These are phyloP conservation scores for Pristiophorus japonicus DNA, from an alignment of 2,113 vertebrate species.

Conservation along the genomic window DNA sequence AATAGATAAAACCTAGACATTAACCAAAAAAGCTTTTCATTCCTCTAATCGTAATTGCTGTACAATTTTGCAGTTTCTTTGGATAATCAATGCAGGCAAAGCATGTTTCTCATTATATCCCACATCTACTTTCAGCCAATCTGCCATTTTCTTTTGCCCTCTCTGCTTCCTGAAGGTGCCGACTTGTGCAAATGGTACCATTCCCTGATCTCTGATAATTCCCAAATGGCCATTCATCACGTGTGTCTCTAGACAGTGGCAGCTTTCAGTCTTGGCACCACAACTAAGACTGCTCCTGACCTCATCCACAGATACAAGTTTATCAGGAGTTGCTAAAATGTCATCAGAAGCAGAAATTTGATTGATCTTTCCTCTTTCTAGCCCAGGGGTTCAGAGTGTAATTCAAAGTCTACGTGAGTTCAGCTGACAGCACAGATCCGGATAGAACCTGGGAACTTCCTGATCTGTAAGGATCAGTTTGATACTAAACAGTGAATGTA, in stretches of 20 bases:
- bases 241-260: background rate
- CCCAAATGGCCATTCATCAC: background rate
- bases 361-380: background rate
- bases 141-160: background rate
- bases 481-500: no score
- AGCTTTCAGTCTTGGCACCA: background rate
- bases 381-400: background rate
- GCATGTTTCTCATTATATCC: background rate
- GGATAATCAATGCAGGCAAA: background rate
- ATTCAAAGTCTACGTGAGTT: no score
- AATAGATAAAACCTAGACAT: background rate
- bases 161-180: background rate
- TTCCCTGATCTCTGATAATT: background rate
- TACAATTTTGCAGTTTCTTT: background rate
- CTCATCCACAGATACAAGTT: background rate
- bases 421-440: no score
- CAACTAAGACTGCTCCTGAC: background rate
- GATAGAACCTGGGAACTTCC: no score
- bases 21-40: slow-evolving; percentile 22
- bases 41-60: background rate
- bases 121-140: background rate
- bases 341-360: background rate
- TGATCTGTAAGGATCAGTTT: no score
- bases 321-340: background rate
- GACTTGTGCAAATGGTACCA: background rate